phyloP scores from a whole-genome alignment of 2,797 vertebrate genomes.

The Oreortyx pictus region DNA sequence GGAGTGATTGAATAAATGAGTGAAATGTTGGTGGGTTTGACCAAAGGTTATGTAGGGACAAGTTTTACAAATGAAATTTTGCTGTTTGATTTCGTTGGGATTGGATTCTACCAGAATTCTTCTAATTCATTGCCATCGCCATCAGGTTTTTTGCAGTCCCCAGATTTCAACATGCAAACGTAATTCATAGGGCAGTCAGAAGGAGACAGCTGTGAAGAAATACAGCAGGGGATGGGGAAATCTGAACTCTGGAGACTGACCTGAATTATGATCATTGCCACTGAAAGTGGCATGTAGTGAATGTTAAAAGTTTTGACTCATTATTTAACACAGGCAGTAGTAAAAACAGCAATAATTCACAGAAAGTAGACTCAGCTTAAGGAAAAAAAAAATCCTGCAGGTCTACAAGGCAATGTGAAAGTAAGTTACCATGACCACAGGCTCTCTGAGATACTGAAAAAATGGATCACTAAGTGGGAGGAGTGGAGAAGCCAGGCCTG shows the following conservation, averaged over 20 bases:
- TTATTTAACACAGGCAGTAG: neutral
- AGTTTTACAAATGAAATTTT: neutral
- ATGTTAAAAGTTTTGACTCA: neutral
- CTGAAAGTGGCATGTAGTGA: neutral
- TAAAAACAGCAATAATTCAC: neutral
- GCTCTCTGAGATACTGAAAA: neutral
- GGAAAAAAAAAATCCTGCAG: neutral
- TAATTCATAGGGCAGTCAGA: neutral
- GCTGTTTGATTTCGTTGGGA: neutral
- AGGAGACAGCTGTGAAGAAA: neutral
- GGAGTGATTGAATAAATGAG: neutral
- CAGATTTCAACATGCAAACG: fast-evolving
- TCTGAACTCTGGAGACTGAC: neutral
- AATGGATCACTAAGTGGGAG: neutral
- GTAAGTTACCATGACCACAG: neutral
- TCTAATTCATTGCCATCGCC: neutral
- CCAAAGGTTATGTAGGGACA: neutral
- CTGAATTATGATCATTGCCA: neutral
- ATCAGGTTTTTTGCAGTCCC: neutral
- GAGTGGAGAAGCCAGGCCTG: neutral
- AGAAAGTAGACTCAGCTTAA: neutral
- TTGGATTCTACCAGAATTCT: neutral
- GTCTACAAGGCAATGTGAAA: neutral
- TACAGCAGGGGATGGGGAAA: neutral
- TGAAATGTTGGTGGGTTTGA: neutral